Conservation (phyloP, 2,888 invertebrate genomes). For the Agriopis leucophaearia region DNA sequence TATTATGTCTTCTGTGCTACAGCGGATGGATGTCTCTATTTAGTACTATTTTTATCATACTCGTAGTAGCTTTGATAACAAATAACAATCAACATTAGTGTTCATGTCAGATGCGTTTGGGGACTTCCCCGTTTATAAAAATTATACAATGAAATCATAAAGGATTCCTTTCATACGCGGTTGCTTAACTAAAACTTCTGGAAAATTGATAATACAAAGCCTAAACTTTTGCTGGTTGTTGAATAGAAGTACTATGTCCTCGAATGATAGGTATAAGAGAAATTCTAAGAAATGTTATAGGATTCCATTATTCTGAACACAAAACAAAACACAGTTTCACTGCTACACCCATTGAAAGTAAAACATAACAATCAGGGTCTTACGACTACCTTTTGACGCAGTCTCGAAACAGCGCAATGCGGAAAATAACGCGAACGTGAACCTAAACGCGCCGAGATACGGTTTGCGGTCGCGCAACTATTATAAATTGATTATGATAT, state of each 20-base stretch:
- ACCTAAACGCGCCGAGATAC: no score
- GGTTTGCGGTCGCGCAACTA: no score
- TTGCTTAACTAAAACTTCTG: neutral
- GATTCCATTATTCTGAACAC: neutral
- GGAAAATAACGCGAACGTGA: no score
- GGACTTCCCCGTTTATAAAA: slow-evolving; percentile 19
- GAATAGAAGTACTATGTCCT: neutral
- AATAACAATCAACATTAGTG: neutral
- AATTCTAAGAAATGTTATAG: neutral
- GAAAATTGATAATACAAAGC: neutral
- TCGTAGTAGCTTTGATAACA: no score
- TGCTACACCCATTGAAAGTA: slow-evolving; percentile 12
- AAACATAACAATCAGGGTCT: neutral
- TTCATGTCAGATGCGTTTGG: neutral
- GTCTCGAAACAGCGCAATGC: no score
- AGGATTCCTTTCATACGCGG: neutral
- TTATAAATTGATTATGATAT: no score
- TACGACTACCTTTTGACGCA: no score
- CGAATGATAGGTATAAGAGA: neutral
- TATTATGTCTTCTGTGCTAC: no score
- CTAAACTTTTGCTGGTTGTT: neutral
- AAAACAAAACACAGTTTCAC: neutral
- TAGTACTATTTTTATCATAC: neutral
- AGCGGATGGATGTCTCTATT: neutral
- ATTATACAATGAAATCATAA: slow-evolving; percentile 6